Conservation (phyloP, 2,888 invertebrate species). For the Diadegma fenestrale region DNA sequence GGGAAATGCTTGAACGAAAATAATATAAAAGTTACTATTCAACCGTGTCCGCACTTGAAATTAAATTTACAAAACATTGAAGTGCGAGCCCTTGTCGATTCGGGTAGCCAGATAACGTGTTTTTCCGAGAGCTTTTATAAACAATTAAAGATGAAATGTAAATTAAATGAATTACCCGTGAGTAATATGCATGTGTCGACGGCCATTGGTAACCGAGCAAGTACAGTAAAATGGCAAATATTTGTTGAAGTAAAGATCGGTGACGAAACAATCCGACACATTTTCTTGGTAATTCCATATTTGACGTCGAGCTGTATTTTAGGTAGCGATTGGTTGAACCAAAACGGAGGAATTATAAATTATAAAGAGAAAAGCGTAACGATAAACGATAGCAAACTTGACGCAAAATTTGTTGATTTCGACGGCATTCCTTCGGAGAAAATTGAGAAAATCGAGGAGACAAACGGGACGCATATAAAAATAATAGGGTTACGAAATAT, state of each 20-base stretch:
- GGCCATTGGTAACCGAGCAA: too few relatives aligned
- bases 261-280: background rate
- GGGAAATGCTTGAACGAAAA: too few relatives aligned
- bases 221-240: too few relatives aligned
- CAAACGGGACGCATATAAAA: background rate
- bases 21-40: too few relatives aligned
- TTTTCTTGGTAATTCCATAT: constrained; percentile 25
- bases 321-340: constrained; percentile 11
- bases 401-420: background rate
- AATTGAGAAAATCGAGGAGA: background rate
- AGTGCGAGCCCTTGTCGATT: background rate
- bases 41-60: background rate
- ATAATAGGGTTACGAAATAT: background rate
- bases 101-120: background rate
- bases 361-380: constrained; percentile 19
- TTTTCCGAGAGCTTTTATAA: background rate
- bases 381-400: background rate
- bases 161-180: too few relatives aligned
- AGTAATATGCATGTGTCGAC: too few relatives aligned
- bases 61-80: background rate
- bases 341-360: constrained; percentile 22
- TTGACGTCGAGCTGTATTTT: constrained; percentile 17
- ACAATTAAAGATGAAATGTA: background rate
- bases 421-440: background rate
- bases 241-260: too few relatives aligned